Percentiles rank a stretch among this genome's conserved stretches.
Conservation (phyloP, 2,888 invertebrate species). For the Piscicola geometra region DNA sequence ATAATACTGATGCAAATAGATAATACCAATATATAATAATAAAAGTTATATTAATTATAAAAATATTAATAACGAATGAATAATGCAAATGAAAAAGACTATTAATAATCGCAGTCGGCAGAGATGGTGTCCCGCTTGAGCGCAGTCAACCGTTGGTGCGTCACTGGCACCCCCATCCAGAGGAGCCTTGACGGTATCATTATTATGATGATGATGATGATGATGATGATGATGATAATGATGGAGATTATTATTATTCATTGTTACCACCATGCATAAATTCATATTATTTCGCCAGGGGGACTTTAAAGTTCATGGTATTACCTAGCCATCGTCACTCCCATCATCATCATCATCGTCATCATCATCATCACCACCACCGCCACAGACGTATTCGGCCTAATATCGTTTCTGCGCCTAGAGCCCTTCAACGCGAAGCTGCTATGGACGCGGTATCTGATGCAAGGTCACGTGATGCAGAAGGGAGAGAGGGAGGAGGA, state of each 20-base stretch:
- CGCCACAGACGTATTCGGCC: slow-evolving; percentile 60
- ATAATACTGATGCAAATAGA: neutral
- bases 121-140: slow-evolving; percentile 63
- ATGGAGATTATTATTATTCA: neutral
- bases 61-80: slow-evolving; percentile 10
- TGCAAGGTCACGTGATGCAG: neutral
- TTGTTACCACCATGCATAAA: neutral
- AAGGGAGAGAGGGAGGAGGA: slow-evolving; percentile 53
- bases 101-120: slow-evolving; percentile 57
- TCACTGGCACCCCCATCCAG: slow-evolving; percentile 70
- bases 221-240: neutral
- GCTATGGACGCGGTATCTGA: slow-evolving; percentile 59
- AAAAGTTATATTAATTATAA: too few species aligned
- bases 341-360: neutral
- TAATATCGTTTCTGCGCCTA: slow-evolving; percentile 63
- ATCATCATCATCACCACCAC: neutral
- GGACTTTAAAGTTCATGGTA: neutral
- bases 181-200: slow-evolving; percentile 62
- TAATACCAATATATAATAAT: neutral
- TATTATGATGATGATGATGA: too few species aligned
- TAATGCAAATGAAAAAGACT: slow-evolving; percentile 9
- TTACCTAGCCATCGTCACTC: too few species aligned
- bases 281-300: too few species aligned
- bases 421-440: slow-evolving; percentile 60
- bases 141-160: slow-evolving; percentile 67